These are phyloP conservation scores for Lasioglossum calceatum DNA, from an alignment of 2,888 invertebrate genomes.

Conservation along the genomic window DNA sequence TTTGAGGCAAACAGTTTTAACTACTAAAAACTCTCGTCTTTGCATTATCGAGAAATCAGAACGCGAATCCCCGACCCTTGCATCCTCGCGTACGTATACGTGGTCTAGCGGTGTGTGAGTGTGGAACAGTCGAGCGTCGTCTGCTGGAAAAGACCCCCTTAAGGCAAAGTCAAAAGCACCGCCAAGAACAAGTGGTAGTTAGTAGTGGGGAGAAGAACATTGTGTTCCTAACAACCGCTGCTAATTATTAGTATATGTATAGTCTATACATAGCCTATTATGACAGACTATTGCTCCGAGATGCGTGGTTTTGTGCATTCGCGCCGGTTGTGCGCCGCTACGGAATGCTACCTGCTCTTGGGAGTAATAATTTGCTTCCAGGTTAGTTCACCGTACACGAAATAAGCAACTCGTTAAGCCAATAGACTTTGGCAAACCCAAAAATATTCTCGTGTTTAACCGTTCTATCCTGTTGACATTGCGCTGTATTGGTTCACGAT, in stretches of 20 bases:
- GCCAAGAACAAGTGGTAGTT: background rate
- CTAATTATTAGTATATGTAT: background rate
- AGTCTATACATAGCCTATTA: conserved; percentile 1
- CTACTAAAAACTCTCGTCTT: too few species aligned
- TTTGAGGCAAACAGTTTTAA: too few species aligned
- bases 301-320: background rate
- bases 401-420: background rate
- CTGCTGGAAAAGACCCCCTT: too few species aligned
- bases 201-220: background rate
- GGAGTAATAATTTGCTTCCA: background rate
- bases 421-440: background rate
- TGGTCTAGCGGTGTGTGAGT: too few species aligned
- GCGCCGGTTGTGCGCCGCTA: background rate
- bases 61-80: too few species aligned
- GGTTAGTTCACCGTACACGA: background rate
- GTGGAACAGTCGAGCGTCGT: too few species aligned
- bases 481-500: background rate
- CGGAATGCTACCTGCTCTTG: background rate
- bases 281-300: background rate
- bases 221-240: background rate
- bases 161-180: background rate
- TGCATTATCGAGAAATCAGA: too few species aligned
- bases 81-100: too few species aligned
- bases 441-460: background rate
- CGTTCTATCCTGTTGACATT: background rate